These are phyloP conservation scores for Anguilla marmorata DNA, from an alignment of 2,797 vertebrate genomes.

Conservation along the genomic window DNA sequence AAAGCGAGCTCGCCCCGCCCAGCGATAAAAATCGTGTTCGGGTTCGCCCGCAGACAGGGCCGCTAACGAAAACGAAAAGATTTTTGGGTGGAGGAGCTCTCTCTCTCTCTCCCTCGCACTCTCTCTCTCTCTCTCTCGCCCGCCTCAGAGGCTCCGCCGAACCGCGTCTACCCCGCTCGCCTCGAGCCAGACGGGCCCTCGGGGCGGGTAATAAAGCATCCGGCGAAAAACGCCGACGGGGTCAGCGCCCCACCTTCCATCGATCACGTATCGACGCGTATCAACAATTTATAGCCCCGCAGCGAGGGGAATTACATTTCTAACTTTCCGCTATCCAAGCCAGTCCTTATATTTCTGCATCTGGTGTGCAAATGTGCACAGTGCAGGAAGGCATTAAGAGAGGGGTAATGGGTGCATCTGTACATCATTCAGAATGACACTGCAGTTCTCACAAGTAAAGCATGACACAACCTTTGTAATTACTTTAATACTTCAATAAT, in stretches of 20 bases:
- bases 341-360: neutral
- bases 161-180: no score
- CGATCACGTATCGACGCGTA: neutral
- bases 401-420: no score
- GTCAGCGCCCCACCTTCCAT: neutral
- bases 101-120: neutral
- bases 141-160: no score
- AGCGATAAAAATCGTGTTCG: neutral
- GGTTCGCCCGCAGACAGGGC: neutral
- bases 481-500: neutral
- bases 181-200: neutral
- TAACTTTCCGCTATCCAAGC: neutral
- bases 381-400: neutral
- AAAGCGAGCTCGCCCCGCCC: constrained; percentile 15
- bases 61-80: constrained; percentile 23
- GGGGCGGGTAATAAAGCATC: neutral
- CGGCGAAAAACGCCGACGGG: neutral
- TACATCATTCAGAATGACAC: no score
- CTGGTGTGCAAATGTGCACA: neutral
- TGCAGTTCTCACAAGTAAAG: no score
- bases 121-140: no score
- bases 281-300: neutral
- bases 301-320: neutral
- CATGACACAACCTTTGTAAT: no score
- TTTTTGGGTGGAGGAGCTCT: neutral